phyloP scores from a whole-genome alignment of 2,113 vertebrate species.

The Ploceus nigricollis region DNA sequence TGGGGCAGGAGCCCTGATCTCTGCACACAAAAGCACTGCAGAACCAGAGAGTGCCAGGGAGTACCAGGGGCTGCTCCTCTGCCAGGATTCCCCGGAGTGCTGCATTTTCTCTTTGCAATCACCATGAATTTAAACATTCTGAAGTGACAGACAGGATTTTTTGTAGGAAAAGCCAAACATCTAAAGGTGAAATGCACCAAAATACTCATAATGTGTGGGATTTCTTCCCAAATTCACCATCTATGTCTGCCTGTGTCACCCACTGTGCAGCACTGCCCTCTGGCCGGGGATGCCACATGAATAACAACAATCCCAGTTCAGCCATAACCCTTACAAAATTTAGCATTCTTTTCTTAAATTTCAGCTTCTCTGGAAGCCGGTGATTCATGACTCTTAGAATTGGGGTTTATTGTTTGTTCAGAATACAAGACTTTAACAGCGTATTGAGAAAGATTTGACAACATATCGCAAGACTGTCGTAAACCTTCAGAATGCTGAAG shows the following conservation, averaged over 20 bases:
- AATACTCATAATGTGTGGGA: rapidly evolving
- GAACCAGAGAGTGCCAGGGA: background rate
- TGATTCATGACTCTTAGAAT: background rate
- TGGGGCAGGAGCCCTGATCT: background rate
- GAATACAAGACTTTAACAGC: background rate
- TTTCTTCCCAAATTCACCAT: background rate
- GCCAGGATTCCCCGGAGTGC: background rate
- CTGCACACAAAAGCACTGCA: background rate
- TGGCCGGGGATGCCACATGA: rapidly evolving
- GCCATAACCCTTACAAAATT: background rate
- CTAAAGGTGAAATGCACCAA: background rate
- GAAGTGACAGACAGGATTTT: background rate
- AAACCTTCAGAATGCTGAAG: background rate
- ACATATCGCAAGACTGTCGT: background rate
- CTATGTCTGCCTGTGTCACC: background rate
- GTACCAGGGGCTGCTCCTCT: background rate
- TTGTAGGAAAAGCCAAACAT: background rate
- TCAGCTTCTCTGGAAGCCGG: background rate
- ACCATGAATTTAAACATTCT: background rate
- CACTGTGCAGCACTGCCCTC: background rate
- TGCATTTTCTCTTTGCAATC: background rate
- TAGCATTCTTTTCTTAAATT: background rate
- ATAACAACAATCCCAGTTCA: background rate
- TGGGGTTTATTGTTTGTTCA: background rate
- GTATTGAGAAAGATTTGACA: background rate